Conservation (phyloP, 2,888 invertebrate species). For the Eumerus sabulonum region DNA sequence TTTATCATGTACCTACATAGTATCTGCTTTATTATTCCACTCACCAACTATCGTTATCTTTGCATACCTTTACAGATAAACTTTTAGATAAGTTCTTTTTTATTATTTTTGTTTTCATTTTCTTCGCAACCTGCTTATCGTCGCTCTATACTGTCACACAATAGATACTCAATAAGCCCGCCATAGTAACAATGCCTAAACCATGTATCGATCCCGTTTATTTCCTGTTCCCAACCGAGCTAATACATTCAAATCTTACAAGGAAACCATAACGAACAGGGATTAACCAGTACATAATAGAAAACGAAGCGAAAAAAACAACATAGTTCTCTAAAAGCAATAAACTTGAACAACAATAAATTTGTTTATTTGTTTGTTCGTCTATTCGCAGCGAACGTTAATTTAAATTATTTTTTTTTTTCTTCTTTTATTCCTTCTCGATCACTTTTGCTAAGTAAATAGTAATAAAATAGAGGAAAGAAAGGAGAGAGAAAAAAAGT, state of each 20-base stretch:
- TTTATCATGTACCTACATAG: slow-evolving; percentile 23
- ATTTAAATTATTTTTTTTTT: slow-evolving; percentile 16
- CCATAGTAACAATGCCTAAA: background rate
- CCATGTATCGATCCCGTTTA: slow-evolving; percentile 1
- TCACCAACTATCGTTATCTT: slow-evolving; percentile 32
- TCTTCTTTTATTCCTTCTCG: background rate
- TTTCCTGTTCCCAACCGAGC: slow-evolving; percentile 2
- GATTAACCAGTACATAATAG: background rate
- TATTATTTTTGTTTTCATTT: background rate
- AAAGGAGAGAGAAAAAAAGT: background rate
- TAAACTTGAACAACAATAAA: slow-evolving; percentile 34
- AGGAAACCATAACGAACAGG: background rate
- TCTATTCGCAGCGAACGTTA: slow-evolving; percentile 34
- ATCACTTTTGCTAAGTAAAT: background rate
- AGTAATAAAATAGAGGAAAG: background rate
- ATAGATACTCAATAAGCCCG: background rate
- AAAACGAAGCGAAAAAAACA: background rate
- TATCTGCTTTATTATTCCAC: slow-evolving; percentile 17
- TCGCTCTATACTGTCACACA: slow-evolving; percentile 4
- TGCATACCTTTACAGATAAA: slow-evolving; percentile 45
- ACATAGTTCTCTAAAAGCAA: slow-evolving; percentile 14
- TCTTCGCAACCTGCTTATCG: too few relatives aligned
- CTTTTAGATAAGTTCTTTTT: slow-evolving; percentile 22
- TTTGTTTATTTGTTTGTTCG: slow-evolving; percentile 52
- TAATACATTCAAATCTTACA: too few relatives aligned